phyloP scores from a whole-genome alignment of 2,113 vertebrate species.

The Artemisiospiza belli region DNA sequence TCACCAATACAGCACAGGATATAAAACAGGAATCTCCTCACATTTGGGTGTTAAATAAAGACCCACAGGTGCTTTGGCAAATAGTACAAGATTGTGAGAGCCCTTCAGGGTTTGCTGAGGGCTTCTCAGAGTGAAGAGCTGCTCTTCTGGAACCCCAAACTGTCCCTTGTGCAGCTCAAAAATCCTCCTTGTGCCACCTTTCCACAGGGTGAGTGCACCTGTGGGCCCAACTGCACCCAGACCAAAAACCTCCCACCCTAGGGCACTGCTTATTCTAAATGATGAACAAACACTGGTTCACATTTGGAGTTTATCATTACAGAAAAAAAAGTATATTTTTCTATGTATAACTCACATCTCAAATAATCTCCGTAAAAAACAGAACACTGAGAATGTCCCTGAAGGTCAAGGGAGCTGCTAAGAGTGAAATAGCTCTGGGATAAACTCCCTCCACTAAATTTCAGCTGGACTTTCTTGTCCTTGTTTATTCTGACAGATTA shows the following conservation, averaged over 20 bases:
- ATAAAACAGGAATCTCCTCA: not conserved
- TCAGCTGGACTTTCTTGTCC: not conserved
- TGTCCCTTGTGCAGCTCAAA: not conserved
- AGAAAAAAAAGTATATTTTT: not conserved
- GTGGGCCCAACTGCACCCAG: not conserved
- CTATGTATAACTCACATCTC: not conserved
- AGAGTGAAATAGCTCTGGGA: not conserved
- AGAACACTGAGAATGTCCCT: not conserved
- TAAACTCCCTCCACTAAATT: not conserved
- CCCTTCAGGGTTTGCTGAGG: not conserved
- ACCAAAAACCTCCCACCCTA: not conserved
- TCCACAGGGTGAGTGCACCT: not conserved
- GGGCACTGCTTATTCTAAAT: not conserved
- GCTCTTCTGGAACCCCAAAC: not conserved
- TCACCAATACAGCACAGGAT: not conserved
- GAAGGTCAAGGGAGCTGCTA: not conserved
- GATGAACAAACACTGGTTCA: not conserved
- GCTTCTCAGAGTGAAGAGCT: not conserved
- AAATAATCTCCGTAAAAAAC: not conserved
- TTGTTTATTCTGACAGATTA: not conserved
- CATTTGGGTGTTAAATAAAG: not conserved
- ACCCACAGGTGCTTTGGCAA: not conserved
- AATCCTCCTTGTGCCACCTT: not conserved
- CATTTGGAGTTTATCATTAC: not conserved
- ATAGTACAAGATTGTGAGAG: not conserved